Base-by-base conservation (phyloP, 2,888 invertebrate genomes). In the Lasioglossum vierecki region DNA sequence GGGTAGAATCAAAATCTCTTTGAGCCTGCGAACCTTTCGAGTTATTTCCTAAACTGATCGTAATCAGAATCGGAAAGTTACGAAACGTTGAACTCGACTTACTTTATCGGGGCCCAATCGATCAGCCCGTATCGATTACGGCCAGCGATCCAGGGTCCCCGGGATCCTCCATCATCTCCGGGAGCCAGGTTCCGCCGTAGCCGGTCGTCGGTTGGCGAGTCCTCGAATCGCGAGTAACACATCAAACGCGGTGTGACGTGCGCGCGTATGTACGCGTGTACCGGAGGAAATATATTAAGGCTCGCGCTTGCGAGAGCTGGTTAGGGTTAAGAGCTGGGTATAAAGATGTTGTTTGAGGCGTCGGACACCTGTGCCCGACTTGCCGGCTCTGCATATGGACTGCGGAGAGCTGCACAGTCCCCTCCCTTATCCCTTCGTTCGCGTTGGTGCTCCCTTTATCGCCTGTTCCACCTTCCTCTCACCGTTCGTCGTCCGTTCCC, bases 331-430 rank as follows among this genome's bases (percentile, higher is more conserved):
- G 92, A 92, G 89, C 86, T 82, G 90, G 87, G 91, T 92, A 94
- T 94, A 93, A 94, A 93, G 93, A 93, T 93, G 93, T 94, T 94
- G 93, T 93, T 92, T 92, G 93, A 92, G 91, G 91, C 93, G 92
- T 93, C 92, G 92, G 94, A 94, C 94, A 94, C 94, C 94, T 94
- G 94, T 94, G 93, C 92, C 88, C 82, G 75, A 70, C 76, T 81
- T 84, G 82, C 78, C 68, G 85, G 84, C 88, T 92, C 90, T 92
- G 92, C 92, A 91, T 92, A 91, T 82, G 91, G 88, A 83, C 84
- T 82, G 82, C 83, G 72, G 26, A 30, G 63, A 30, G 63, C 83
- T 73, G 60, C 82, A 83, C 35, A 78, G 44, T 68, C 88, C n/a
- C 44, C 11, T 26, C 70, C 44, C 44, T 22, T 82, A 72, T 70